phyloP scores from a whole-genome alignment of 2,113 vertebrate genomes.

The Heliornis fulica region DNA sequence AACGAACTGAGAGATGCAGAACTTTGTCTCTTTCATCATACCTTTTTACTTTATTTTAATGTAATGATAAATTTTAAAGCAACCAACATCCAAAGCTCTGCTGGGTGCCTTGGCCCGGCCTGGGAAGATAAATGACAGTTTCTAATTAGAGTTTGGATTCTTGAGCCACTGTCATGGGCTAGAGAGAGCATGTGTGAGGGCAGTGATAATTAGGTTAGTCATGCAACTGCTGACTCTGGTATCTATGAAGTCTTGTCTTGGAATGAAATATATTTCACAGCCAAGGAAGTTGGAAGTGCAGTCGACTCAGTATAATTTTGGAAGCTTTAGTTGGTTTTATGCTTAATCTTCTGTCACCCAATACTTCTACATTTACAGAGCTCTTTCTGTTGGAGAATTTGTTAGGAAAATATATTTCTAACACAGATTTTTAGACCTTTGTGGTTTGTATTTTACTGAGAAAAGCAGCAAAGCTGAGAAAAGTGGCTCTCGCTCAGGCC shows the following conservation, averaged over 20 bases:
- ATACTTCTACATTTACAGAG: not conserved
- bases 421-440: not conserved
- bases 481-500: not conserved
- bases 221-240: not conserved
- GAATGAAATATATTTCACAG: not conserved
- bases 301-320: not conserved
- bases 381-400: not conserved
- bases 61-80: conserved; percentile 10
- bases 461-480: not conserved
- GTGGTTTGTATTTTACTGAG: not conserved
- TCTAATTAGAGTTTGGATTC: conserved; percentile 24
- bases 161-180: not conserved
- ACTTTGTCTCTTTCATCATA: conserved; percentile 10
- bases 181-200: not conserved
- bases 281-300: not conserved
- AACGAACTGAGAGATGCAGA: not conserved
- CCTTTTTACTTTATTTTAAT: not conserved
- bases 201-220: conserved; percentile 8
- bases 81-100: not conserved
- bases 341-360: not conserved
- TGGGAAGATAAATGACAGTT: not conserved
- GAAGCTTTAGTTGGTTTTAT: not conserved
- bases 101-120: not conserved
- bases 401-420: not conserved
- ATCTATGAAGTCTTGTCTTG: not conserved